Percentiles rank a stretch among this genome's conserved stretches.
Conservation (phyloP, 2,888 invertebrate genomes). For the Leucozona laternaria region DNA sequence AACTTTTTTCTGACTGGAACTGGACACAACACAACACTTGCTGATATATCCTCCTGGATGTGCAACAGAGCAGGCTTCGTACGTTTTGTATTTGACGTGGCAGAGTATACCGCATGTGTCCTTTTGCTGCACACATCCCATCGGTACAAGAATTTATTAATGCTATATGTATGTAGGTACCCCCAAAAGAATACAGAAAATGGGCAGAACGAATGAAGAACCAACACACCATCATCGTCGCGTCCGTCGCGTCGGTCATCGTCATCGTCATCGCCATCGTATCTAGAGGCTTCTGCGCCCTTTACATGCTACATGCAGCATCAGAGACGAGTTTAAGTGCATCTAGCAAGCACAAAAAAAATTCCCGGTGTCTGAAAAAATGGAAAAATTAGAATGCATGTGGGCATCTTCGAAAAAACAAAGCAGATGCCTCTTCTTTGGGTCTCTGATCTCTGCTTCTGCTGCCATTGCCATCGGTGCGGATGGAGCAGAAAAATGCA, state of each 20-base stretch:
- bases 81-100: slow-evolving; percentile 39
- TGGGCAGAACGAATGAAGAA: slow-evolving; percentile 51
- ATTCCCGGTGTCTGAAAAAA: slow-evolving; percentile 59
- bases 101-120: slow-evolving; percentile 30
- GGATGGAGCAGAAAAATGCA: slow-evolving; percentile 54
- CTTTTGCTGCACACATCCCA: slow-evolving; percentile 55
- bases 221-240: slow-evolving; percentile 41
- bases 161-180: slow-evolving; percentile 15
- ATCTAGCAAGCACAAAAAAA: slow-evolving; percentile 5
- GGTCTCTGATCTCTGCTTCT: too few relatives aligned
- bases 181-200: slow-evolving; percentile 47
- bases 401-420: slow-evolving; percentile 71
- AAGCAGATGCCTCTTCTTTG: slow-evolving; percentile 40
- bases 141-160: slow-evolving; percentile 63
- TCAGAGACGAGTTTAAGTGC: slow-evolving; percentile 38
- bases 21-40: slow-evolving; percentile 38
- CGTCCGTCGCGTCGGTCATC: not conserved
- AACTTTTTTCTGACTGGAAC: slow-evolving; percentile 37
- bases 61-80: slow-evolving; percentile 36
- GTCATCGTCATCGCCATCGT: too few relatives aligned
- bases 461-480: slow-evolving; percentile 7
- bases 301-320: slow-evolving; percentile 13
- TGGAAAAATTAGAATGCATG: slow-evolving; percentile 74
- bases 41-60: slow-evolving; percentile 13
- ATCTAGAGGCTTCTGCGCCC: slow-evolving; percentile 44